Percentiles rank a stretch among this genome's conserved stretches.
Evolutionary conservation across 1,140 invertebrate genomes (phyloP).

Genomic region (Ceratina calcarata): DNA sequence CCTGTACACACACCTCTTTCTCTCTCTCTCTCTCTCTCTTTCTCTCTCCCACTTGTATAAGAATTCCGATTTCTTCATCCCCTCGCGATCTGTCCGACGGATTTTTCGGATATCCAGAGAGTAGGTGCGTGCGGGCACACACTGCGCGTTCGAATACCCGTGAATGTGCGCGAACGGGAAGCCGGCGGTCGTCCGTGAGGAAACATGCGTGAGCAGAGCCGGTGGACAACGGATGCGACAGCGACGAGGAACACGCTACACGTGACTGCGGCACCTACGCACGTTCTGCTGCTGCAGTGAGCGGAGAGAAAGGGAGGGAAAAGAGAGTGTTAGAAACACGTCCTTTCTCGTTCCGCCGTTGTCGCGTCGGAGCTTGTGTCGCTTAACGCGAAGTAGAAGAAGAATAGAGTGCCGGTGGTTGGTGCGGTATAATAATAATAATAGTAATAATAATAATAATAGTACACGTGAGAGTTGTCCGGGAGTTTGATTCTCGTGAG

Average conservation of each 20-base stretch:
- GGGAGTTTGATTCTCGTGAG: too few relatives aligned
- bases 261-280: conserved; percentile 62
- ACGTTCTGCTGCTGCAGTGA: conserved; percentile 62
- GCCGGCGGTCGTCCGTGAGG: conserved; percentile 45
- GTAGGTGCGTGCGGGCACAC: conserved; percentile 25
- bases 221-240: conserved; percentile 55
- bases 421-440: conserved; percentile 28
- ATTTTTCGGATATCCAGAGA: conserved; percentile 1
- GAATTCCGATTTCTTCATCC: conserved; percentile 5
- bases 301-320: conserved; percentile 51
- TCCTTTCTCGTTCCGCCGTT: conserved; percentile 38
- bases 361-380: conserved; percentile 30
- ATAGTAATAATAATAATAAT: background rate
- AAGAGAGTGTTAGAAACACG: conserved; percentile 57
- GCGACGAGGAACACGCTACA: conserved; percentile 55
- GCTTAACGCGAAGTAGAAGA: conserved; percentile 27
- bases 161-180: conserved; percentile 56
- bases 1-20: background rate
- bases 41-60: background rate
- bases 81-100: background rate
- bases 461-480: conserved; percentile 28
- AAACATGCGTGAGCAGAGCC: conserved; percentile 57
- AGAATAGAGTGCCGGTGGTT: conserved; percentile 46
- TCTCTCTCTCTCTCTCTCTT: background rate
- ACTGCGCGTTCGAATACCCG: conserved; percentile 25